phyloP scores from a whole-genome alignment of 1,140 invertebrate genomes.

The Bombus breviceps region DNA sequence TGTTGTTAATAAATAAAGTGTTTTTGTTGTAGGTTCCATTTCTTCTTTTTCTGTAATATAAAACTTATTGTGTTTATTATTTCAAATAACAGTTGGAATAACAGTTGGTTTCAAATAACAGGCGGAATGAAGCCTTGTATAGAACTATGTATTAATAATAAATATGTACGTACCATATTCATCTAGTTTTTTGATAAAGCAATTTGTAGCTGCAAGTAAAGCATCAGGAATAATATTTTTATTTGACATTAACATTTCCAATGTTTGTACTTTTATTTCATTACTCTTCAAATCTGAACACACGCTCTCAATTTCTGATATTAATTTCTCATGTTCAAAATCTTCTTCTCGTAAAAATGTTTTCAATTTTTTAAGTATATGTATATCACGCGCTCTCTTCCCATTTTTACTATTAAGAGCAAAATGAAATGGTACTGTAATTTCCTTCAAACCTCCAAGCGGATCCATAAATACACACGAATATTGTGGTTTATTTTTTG shows the following conservation, averaged over 20 bases:
- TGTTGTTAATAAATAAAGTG: slow-evolving; percentile 69
- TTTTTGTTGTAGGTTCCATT: slow-evolving; percentile 71
- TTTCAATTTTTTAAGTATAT: slow-evolving; percentile 91
- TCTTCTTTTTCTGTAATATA: slow-evolving; percentile 67
- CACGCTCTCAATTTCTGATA: slow-evolving; percentile 82
- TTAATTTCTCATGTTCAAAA: slow-evolving; percentile 82
- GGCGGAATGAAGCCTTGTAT: not conserved
- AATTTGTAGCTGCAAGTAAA: slow-evolving; percentile 82
- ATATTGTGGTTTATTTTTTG: slow-evolving; percentile 84
- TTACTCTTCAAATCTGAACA: slow-evolving; percentile 88
- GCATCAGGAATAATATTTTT: slow-evolving; percentile 84
- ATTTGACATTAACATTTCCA: slow-evolving; percentile 88
- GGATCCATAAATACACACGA: slow-evolving; percentile 92
- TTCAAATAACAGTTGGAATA: slow-evolving; percentile 2
- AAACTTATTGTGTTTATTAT: not conserved
- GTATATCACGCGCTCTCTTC: slow-evolving; percentile 92
- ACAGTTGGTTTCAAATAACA: not conserved
- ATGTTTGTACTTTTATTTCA: slow-evolving; percentile 87
- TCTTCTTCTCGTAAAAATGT: slow-evolving; percentile 86
- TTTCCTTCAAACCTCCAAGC: slow-evolving; percentile 90
- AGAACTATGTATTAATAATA: not conserved
- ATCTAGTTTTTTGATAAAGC: slow-evolving; percentile 78
- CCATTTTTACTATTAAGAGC: slow-evolving; percentile 94
- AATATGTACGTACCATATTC: slow-evolving; percentile 57
- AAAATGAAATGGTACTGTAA: slow-evolving; percentile 95